phyloP scores from a whole-genome alignment of 1,140 invertebrate genomes.

The Platorchestia sp. region DNA sequence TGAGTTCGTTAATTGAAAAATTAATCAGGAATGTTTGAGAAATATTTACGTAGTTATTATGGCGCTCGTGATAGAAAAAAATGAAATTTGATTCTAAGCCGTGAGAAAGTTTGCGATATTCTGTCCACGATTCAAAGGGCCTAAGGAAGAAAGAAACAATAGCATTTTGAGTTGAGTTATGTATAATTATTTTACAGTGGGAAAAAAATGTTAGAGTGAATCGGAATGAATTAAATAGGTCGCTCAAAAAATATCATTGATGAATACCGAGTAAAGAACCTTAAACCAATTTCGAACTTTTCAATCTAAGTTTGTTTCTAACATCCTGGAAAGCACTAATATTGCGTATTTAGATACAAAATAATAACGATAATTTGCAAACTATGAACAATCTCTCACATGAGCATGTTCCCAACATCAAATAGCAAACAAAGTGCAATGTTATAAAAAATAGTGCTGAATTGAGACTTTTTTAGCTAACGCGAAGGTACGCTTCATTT shows the following conservation, averaged over 20 bases:
- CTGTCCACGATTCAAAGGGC: neutral
- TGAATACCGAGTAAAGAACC: neutral
- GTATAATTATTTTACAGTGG: neutral
- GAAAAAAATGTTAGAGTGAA: neutral
- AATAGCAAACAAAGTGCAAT: too few relatives aligned
- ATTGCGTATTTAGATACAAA: too few relatives aligned
- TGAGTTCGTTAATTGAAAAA: neutral
- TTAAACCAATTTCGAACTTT: too few relatives aligned
- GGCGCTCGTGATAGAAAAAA: too few relatives aligned
- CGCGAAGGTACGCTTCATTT: too few relatives aligned
- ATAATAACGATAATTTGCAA: too few relatives aligned
- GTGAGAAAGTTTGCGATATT: neutral
- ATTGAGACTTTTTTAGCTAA: too few relatives aligned
- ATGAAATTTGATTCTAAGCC: neutral
- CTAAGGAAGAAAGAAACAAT: neutral
- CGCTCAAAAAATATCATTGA: neutral
- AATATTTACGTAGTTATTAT: neutral
- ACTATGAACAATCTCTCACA: too few relatives aligned
- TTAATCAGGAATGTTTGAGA: neutral
- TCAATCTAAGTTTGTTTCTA: too few relatives aligned
- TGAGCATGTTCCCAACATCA: too few relatives aligned
- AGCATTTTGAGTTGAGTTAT: neutral
- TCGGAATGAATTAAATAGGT: neutral
- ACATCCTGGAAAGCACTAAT: too few relatives aligned
- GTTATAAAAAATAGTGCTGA: too few relatives aligned